These are phyloP conservation scores for Otocyon megalotis DNA, from an alignment of 2,113 vertebrate genomes.

Conservation along the genomic window DNA sequence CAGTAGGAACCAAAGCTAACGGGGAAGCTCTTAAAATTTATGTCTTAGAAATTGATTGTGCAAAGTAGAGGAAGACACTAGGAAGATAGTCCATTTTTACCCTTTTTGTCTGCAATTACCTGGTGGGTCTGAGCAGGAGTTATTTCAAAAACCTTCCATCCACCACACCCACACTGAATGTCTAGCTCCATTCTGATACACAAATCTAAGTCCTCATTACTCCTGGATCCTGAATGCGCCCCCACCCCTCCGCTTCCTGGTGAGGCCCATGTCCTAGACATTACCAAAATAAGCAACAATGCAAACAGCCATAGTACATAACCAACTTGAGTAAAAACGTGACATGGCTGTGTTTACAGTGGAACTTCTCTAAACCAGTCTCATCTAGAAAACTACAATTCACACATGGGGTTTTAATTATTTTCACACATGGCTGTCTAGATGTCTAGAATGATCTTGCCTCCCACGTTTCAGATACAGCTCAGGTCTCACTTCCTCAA, in stretches of 20 bases:
- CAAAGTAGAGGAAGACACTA: not conserved
- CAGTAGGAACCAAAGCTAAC: not conserved
- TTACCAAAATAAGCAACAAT: not conserved
- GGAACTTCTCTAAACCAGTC: conserved; percentile 33
- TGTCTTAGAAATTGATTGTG: not conserved
- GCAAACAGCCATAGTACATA: not conserved
- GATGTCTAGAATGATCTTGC: not conserved
- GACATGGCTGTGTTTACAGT: not conserved
- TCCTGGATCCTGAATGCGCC: not conserved
- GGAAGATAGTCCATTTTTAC: not conserved
- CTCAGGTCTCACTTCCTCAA: not conserved
- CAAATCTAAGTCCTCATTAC: not conserved
- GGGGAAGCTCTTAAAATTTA: not conserved
- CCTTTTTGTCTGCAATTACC: not conserved
- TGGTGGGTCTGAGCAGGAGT: not conserved
- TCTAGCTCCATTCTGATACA: not conserved
- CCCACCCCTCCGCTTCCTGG: not conserved
- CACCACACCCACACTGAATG: not conserved
- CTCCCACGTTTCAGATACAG: not conserved
- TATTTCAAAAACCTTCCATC: not conserved
- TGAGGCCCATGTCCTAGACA: not conserved
- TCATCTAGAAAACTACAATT: conserved; percentile 16
- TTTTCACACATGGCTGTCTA: not conserved
- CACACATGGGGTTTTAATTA: not conserved
- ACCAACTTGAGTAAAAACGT: not conserved